phyloP scores from a whole-genome alignment of 2,888 invertebrate genomes.

The Cheilosia grossa region DNA sequence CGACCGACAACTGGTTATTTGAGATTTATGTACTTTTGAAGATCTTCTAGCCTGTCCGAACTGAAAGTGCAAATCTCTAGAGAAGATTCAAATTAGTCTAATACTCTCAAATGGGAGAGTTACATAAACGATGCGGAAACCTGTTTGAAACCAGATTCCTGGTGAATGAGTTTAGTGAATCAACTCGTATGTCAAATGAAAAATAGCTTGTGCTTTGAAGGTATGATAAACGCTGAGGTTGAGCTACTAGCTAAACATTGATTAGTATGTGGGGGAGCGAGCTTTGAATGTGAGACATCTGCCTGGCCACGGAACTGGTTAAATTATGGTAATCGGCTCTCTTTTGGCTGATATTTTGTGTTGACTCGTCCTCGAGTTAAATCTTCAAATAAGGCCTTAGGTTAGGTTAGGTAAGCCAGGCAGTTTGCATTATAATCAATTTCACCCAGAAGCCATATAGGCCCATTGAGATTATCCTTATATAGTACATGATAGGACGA shows the following conservation, averaged over 20 bases:
- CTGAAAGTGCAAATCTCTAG: slow-evolving; percentile 54
- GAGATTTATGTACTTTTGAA: slow-evolving; percentile 21
- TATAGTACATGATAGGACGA: no score
- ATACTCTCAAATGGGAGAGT: slow-evolving; percentile 2
- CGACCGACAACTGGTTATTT: slow-evolving; percentile 53
- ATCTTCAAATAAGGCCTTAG: no score
- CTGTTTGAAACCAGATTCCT: slow-evolving; percentile 40
- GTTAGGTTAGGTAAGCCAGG: no score
- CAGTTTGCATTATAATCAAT: no score
- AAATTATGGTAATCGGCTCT: background rate
- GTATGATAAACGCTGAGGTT: slow-evolving; percentile 26
- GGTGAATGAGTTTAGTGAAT: slow-evolving; percentile 51
- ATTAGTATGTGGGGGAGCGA: slow-evolving; percentile 16
- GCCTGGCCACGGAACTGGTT: slow-evolving; percentile 17
- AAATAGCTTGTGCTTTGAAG: slow-evolving; percentile 2
- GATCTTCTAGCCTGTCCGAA: background rate
- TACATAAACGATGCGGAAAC: slow-evolving; percentile 41
- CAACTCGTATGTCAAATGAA: slow-evolving; percentile 22
- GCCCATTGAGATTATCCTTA: no score
- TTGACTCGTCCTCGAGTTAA: no score
- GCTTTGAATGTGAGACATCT: background rate
- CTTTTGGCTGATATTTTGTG: background rate
- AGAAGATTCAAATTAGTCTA: slow-evolving; percentile 51
- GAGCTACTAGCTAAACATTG: slow-evolving; percentile 15
- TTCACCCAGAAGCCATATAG: no score